Evolutionary conservation across 2,888 invertebrate genomes (phyloP).

Genomic region (Lottia gigantea): DNA sequence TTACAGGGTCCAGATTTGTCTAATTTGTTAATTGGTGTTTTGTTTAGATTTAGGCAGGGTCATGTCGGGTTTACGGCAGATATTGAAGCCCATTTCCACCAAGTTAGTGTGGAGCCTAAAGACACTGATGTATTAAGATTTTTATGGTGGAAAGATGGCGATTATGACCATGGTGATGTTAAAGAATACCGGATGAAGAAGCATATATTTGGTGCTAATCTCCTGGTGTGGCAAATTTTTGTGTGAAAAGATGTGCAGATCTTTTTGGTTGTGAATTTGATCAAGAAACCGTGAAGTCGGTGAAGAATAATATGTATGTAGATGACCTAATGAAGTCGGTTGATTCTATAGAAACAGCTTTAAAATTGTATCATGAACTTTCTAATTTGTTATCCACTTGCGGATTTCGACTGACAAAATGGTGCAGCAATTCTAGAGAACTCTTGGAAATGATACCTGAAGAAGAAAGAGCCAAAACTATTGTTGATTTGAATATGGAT

Average conservation of each 20-base stretch:
- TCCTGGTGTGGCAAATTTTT: slow-evolving; percentile 25
- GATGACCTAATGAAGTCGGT: slow-evolving; percentile 16
- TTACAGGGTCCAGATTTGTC: slow-evolving; percentile 36
- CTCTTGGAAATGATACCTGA: background rate
- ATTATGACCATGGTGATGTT: slow-evolving; percentile 7
- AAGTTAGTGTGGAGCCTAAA: slow-evolving; percentile 23
- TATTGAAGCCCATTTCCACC: slow-evolving; percentile 32
- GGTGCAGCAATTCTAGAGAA: background rate
- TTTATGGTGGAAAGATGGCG: slow-evolving; percentile 17
- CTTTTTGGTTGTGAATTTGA: background rate
- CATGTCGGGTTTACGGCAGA: slow-evolving; percentile 30
- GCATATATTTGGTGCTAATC: slow-evolving; percentile 32
- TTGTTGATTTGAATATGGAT: background rate
- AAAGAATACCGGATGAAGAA: slow-evolving; percentile 20
- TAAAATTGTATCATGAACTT: background rate
- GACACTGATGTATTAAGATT: slow-evolving; percentile 26
- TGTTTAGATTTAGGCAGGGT: slow-evolving; percentile 33
- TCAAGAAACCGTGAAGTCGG: background rate
- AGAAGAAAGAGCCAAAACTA: background rate
- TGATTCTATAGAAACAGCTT: background rate
- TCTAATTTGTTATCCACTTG: background rate
- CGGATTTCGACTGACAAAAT: slow-evolving; percentile 1
- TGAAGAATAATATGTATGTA: slow-evolving; percentile 12
- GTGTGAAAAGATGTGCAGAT: slow-evolving; percentile 5
- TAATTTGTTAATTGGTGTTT: slow-evolving; percentile 35